Evolutionary conservation across 2,888 invertebrate genomes (phyloP).

Genomic region (Theretra japonica): DNA sequence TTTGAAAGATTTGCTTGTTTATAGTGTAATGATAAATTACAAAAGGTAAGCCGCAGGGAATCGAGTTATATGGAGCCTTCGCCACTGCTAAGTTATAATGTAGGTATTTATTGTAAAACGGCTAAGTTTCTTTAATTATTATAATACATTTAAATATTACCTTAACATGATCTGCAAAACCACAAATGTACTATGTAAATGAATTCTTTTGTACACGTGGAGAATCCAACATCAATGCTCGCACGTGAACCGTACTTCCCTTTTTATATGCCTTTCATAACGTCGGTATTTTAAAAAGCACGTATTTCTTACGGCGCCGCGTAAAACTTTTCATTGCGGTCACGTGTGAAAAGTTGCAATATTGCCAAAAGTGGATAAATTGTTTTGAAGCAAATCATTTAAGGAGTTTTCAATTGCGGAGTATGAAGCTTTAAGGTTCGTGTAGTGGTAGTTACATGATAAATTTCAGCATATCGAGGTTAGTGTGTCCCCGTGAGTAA

Average conservation of each 20-base stretch:
- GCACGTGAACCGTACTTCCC: background rate
- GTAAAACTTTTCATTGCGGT: too few relatives aligned
- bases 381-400: background rate
- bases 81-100: too few relatives aligned
- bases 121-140: background rate
- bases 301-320: conserved; percentile 20
- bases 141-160: background rate
- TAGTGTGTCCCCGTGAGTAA: conserved; percentile 73
- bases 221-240: background rate
- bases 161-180: background rate
- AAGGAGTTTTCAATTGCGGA: background rate
- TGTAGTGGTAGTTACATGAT: conserved; percentile 54
- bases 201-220: too few relatives aligned
- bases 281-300: background rate
- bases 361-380: background rate
- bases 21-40: too few relatives aligned
- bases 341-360: background rate
- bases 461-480: conserved; percentile 69
- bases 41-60: too few relatives aligned
- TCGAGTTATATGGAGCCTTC: too few relatives aligned
- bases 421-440: conserved; percentile 1
- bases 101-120: background rate
- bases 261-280: background rate
- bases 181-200: too few relatives aligned
- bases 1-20: too few relatives aligned